Base-by-base conservation (phyloP, 2,888 invertebrate species). In the Atethmia centrago region DNA sequence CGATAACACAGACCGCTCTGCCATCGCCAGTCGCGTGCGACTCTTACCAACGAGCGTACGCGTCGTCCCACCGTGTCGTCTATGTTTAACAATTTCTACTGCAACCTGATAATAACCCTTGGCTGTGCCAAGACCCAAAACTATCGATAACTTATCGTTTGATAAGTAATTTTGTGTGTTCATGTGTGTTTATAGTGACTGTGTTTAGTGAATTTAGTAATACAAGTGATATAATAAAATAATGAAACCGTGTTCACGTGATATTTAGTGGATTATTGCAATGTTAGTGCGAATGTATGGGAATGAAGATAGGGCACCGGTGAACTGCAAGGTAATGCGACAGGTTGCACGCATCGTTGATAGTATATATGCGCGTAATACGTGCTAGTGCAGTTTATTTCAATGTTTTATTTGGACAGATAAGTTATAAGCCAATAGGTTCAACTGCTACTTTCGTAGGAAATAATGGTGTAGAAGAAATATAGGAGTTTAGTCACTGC, bases 271-370 rank as follows among this genome's bases (percentile, higher is more conserved):
- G 88, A 85, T 84, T 74, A 80, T 64, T 91, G 90, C 80, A 77
- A 93, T 92, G 93, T 87, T 92, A 84, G 90, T 90, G 31, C 90
- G 92, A 76, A 93, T 92, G 91, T 93, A 92, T 79, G 93, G 89
- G 14, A 92, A 91, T 71, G 93, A 95, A 87, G 94, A 93, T 62
- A 83, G 88, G 61, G 56, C 89, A 77, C 89, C 91, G 72, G 77
- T 91, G 66, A 92, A 91, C 80, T 90, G 89, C 85, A 94, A 94
- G 95, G 95, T 95, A 92, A 75, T 56, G 21, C 14, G 45, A 25
- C 51, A 42, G 25, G 0, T 28, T 51, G n/a, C 61, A 31, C 19
- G 61, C 45, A 45, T 42, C 47, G 51, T 53, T 25, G 45, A 31
- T 40, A 49, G 53, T n/a, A 25, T n/a, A n/a, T n/a, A 59, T 21